A percentile compares a stretch with the other conserved stretches of the same genome.
Conservation (phyloP, 2,113 vertebrate species). For the Erythrocercus mccallii region DNA sequence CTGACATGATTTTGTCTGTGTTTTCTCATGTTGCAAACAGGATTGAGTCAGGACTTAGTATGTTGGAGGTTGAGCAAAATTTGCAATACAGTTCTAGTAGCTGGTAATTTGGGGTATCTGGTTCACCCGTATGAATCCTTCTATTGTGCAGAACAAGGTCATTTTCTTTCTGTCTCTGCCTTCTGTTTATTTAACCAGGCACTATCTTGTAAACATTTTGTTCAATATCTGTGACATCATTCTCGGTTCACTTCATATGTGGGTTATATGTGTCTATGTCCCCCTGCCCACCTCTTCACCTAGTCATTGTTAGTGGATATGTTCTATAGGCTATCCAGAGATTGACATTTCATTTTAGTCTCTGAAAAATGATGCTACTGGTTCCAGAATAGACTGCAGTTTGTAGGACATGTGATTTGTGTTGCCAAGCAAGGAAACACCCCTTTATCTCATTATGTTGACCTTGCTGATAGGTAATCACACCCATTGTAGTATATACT, state of each 20-base stretch:
- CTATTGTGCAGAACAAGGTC: slow-evolving; percentile 1
- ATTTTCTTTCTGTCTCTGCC: background rate
- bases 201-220: background rate
- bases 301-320: background rate
- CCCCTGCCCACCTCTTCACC: background rate
- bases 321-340: background rate
- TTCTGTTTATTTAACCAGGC: background rate
- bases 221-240: slow-evolving; percentile 22
- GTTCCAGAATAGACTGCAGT: background rate
- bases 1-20: background rate
- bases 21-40: background rate
- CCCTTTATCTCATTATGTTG: background rate
- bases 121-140: background rate
- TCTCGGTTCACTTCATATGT: slow-evolving; percentile 57
- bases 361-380: background rate
- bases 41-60: background rate
- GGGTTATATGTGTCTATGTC: background rate
- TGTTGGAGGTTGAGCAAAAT: background rate
- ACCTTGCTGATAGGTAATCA: background rate
- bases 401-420: background rate
- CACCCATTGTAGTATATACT: background rate
- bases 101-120: background rate
- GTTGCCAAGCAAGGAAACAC: background rate
- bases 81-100: background rate
- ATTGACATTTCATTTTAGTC: background rate